Conservation (phyloP, 2,113 vertebrate species). For the Ctenodactylus gundi region DNA sequence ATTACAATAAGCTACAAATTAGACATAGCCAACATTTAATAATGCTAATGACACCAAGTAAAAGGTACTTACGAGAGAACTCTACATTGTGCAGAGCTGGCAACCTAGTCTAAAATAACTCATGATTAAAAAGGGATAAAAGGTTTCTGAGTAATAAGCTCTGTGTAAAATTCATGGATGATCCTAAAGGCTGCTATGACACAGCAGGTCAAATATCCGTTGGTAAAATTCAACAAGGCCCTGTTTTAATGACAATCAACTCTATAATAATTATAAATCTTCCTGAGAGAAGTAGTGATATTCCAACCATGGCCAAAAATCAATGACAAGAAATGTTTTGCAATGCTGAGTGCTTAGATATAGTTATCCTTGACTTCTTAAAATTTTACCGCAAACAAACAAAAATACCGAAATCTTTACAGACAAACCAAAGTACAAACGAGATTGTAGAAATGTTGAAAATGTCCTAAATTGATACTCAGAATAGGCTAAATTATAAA, state of each 20-base stretch:
- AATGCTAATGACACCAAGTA: background rate
- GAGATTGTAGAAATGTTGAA: background rate
- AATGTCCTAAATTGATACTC: background rate
- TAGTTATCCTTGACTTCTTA: background rate
- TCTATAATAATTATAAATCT: background rate
- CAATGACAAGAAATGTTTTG: background rate
- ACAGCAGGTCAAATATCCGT: background rate
- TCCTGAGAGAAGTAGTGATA: background rate
- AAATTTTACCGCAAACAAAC: background rate
- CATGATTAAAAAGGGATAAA: background rate
- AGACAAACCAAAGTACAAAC: background rate
- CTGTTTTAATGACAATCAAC: background rate
- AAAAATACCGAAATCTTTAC: background rate
- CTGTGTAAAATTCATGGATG: background rate
- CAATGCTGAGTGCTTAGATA: background rate
- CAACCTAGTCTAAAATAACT: background rate
- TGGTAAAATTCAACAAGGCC: background rate
- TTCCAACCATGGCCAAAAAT: background rate
- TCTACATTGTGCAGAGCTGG: background rate
- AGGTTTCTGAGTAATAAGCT: background rate
- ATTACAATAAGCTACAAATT: background rate
- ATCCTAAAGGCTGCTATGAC: background rate
- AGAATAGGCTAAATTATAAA: background rate
- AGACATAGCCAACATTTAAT: background rate
- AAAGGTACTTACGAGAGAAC: background rate